These are phyloP conservation scores for Xiphophorus couchianus DNA, from an alignment of 2,113 vertebrate species.

Conservation along the genomic window DNA sequence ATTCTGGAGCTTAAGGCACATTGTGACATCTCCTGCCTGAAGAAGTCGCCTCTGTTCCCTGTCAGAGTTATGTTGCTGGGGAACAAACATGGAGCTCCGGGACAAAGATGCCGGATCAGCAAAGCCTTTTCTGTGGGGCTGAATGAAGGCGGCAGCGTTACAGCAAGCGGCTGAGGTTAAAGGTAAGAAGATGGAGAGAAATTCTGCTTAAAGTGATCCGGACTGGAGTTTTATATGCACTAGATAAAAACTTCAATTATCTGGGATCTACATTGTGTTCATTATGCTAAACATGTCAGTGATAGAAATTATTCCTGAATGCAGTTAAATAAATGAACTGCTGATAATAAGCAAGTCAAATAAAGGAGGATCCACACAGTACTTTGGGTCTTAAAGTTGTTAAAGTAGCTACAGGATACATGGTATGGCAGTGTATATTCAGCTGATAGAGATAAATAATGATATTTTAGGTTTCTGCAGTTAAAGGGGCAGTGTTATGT, in stretches of 20 bases:
- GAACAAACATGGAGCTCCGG: conserved; percentile 48
- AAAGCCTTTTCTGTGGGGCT: conserved; percentile 32
- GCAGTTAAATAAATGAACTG: not conserved
- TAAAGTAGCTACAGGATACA: not conserved
- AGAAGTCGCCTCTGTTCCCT: conserved; percentile 8
- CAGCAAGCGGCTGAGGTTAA: not conserved
- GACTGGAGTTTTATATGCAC: not conserved
- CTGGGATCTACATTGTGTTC: too few relatives aligned
- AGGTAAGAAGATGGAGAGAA: not conserved
- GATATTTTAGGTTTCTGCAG: not conserved
- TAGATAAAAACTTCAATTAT: not conserved
- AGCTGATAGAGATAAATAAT: not conserved
- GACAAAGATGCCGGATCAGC: conserved; percentile 53
- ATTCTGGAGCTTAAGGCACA: conserved; percentile 51
- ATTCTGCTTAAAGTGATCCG: too few relatives aligned
- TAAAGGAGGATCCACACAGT: not conserved
- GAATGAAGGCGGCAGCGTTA: not conserved
- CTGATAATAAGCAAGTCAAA: not conserved
- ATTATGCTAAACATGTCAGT: too few relatives aligned
- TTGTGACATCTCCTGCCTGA: conserved; percentile 45
- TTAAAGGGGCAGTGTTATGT: too few relatives aligned
- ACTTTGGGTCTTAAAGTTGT: not conserved
- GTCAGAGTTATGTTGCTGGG: conserved; percentile 51
- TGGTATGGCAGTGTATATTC: not conserved
- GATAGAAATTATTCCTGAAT: too few relatives aligned